Conservation (phyloP, 2,888 invertebrate genomes). For the Drosophila percnosoma region DNA sequence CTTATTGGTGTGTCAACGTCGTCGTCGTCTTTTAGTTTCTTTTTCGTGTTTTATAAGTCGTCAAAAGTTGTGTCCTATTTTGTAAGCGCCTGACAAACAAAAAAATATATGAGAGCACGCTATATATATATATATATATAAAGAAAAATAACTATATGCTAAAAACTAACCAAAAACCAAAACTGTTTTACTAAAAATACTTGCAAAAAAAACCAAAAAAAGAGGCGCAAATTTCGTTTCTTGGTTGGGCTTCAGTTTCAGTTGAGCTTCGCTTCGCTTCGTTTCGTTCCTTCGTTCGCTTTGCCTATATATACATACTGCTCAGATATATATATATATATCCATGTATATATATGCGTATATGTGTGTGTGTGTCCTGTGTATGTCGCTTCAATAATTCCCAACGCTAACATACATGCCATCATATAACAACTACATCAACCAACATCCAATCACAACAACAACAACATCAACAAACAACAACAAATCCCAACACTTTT, state of each 20-base stretch:
- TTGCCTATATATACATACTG: slow-evolving; percentile 7
- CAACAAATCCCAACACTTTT: slow-evolving; percentile 24
- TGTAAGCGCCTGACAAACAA: slow-evolving; percentile 54
- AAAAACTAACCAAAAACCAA: slow-evolving; percentile 68
- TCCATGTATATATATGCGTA: background rate
- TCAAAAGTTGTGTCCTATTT: slow-evolving; percentile 53
- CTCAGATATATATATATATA: slow-evolving; percentile 1
- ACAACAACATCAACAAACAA: slow-evolving; percentile 26
- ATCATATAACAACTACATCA: slow-evolving; percentile 38
- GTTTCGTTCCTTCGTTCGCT: slow-evolving; percentile 25
- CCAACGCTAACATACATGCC: slow-evolving; percentile 52
- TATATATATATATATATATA: slow-evolving; percentile 28
- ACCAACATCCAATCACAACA: slow-evolving; percentile 33
- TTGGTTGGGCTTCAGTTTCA: slow-evolving; percentile 48
- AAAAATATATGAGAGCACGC: slow-evolving; percentile 56
- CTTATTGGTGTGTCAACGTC: slow-evolving; percentile 40
- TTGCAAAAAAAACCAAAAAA: slow-evolving; percentile 14
- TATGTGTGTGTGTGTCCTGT: slow-evolving; percentile 46
- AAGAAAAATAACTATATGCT: slow-evolving; percentile 57
- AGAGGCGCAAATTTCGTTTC: slow-evolving; percentile 34
- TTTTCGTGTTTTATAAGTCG: slow-evolving; percentile 38
- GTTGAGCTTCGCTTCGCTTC: slow-evolving; percentile 33
- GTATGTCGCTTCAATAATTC: slow-evolving; percentile 49
- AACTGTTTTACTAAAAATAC: slow-evolving; percentile 72
- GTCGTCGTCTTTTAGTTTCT: slow-evolving; percentile 38